Evolutionary conservation across 1,140 invertebrate genomes (phyloP).

Genomic region (Lerema accius): DNA sequence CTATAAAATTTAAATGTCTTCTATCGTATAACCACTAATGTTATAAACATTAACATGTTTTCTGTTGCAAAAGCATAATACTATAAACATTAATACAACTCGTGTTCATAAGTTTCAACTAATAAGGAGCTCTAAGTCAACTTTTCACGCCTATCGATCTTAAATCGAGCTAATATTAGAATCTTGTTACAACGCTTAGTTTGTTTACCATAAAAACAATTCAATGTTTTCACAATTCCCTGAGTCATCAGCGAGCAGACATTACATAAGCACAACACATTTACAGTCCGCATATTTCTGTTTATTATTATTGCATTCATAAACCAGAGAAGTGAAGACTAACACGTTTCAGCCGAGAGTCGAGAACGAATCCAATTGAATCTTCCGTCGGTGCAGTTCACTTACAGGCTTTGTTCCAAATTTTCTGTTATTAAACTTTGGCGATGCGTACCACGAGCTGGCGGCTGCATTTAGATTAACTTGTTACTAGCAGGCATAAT

Average conservation of each 20-base stretch:
- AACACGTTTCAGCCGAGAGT: constrained; percentile 19
- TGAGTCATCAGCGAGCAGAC: constrained; percentile 20
- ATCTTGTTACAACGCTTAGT: constrained; percentile 1
- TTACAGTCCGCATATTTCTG: constrained; percentile 1
- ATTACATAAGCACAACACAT: constrained; percentile 17
- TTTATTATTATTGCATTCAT: constrained; percentile 25
- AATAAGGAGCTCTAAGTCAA: background rate
- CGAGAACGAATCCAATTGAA: constrained; percentile 5
- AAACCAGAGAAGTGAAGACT: constrained; percentile 6
- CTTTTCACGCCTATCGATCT: background rate
- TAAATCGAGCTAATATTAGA: constrained; percentile 4
- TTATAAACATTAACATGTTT: no score
- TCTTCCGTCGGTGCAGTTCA: constrained; percentile 29
- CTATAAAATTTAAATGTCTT: no score
- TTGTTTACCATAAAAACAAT: constrained; percentile 20
- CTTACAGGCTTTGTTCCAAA: constrained; percentile 48
- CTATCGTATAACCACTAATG: no score
- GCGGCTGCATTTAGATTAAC: constrained; percentile 80
- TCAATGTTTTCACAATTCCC: constrained; percentile 16
- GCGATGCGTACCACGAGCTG: constrained; percentile 62
- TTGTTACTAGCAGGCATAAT: constrained; percentile 81
- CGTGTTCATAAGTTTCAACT: no score
- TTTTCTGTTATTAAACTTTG: constrained; percentile 72
- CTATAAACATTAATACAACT: no score
- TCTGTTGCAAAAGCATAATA: no score